Conservation (phyloP, 2,888 invertebrate genomes). For the Ornithoptera priamus region DNA sequence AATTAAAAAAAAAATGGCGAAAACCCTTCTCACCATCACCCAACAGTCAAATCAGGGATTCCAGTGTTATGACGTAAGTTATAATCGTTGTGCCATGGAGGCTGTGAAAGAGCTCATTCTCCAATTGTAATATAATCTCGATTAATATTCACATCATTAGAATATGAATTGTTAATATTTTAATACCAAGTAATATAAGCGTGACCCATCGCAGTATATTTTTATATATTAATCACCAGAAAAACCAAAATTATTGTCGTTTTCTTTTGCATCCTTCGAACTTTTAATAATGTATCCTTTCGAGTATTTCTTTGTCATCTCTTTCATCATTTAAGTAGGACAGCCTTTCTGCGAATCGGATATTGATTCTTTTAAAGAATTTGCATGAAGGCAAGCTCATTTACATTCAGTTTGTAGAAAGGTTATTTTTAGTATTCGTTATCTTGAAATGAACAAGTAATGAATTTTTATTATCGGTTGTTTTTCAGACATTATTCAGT, state of each 20-base stretch:
- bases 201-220: too few relatives aligned
- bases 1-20: too few relatives aligned
- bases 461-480: neutral
- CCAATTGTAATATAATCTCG: too few relatives aligned
- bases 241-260: neutral
- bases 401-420: constrained; percentile 9
- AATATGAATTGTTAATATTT: too few relatives aligned
- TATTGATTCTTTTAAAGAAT: constrained; percentile 15
- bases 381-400: constrained; percentile 1
- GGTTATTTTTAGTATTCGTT: neutral
- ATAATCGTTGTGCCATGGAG: too few relatives aligned
- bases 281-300: constrained; percentile 10
- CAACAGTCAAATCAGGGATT: too few relatives aligned
- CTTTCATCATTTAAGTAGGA: constrained; percentile 15
- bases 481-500: neutral
- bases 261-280: constrained; percentile 2
- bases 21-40: too few relatives aligned
- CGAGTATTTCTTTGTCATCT: constrained; percentile 10
- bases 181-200: too few relatives aligned
- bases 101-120: too few relatives aligned
- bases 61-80: too few relatives aligned
- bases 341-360: constrained; percentile 11
- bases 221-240: too few relatives aligned
- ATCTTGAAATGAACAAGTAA: neutral
- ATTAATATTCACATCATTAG: too few relatives aligned